Percentiles rank a stretch among this genome's conserved stretches.
Conservation (phyloP, 2,888 invertebrate genomes). For the Dryobota labecula region DNA sequence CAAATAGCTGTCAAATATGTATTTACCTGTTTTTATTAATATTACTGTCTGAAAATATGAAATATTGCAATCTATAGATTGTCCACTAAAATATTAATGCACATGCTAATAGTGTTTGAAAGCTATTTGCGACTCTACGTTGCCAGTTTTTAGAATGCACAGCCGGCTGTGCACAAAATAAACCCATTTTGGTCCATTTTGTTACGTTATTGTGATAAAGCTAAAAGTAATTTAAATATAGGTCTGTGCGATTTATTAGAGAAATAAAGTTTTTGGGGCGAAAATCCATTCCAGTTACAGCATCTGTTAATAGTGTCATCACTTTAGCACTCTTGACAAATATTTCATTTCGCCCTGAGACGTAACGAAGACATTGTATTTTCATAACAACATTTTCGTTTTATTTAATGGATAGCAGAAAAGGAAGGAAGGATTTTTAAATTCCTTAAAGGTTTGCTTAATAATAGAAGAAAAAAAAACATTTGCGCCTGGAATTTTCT, state of each 20-base stretch:
- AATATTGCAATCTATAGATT: neutral
- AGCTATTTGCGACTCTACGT: neutral
- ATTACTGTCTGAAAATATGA: neutral
- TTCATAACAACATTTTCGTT: neutral
- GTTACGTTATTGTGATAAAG: neutral
- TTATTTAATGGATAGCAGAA: neutral
- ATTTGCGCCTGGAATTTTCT: neutral
- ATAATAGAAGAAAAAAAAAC: neutral
- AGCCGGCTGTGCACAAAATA: conserved; percentile 1
- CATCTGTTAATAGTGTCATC: neutral
- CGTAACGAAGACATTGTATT: neutral
- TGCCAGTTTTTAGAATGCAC: neutral
- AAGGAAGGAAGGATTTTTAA: neutral
- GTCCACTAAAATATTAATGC: neutral
- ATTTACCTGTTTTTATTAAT: neutral
- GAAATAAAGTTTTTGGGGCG: neutral
- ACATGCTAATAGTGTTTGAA: neutral
- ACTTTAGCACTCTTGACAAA: neutral
- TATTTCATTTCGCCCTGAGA: neutral
- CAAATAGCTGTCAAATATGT: neutral
- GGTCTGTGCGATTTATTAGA: neutral
- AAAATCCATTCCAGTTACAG: neutral
- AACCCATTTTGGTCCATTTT: neutral
- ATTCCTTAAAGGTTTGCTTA: neutral
- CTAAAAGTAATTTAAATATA: neutral